phyloP scores from a whole-genome alignment of 2,888 invertebrate species.

The Nesidiocoris tenuis region DNA sequence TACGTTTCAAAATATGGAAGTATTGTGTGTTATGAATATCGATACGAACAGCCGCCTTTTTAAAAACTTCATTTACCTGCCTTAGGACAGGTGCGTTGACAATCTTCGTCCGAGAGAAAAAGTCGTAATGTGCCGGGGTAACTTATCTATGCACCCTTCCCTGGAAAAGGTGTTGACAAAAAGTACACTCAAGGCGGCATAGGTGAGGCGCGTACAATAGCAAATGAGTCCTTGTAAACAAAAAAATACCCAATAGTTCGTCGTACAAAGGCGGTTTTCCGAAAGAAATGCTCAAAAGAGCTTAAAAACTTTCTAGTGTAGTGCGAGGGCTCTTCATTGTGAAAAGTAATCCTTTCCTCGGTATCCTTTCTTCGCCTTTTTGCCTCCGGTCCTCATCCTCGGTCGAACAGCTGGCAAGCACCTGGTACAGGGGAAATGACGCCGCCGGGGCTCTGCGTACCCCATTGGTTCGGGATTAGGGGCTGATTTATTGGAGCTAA shows the following conservation, averaged over 20 bases:
- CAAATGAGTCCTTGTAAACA: not conserved
- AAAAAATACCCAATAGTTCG: too few relatives aligned
- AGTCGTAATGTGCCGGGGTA: not conserved
- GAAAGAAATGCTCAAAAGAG: too few relatives aligned
- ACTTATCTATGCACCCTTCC: not conserved
- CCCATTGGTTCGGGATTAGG: not conserved
- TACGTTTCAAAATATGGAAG: too few relatives aligned
- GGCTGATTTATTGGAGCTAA: conserved; percentile 20
- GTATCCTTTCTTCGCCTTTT: not conserved
- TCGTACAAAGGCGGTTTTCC: too few relatives aligned
- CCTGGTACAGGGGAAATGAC: not conserved
- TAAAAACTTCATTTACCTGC: not conserved
- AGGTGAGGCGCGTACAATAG: not conserved
- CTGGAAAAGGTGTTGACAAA: not conserved
- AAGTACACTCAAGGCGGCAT: not conserved
- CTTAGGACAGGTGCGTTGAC: not conserved
- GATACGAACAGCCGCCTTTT: not conserved
- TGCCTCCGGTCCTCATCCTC: not conserved
- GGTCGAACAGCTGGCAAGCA: not conserved
- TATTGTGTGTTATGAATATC: too few relatives aligned
- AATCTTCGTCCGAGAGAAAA: not conserved
- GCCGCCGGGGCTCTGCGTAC: not conserved
- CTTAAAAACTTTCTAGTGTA: too few relatives aligned
- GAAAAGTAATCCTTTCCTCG: not conserved
- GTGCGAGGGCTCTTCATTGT: too few relatives aligned